Evolutionary conservation across 2,888 invertebrate species (phyloP).

Genomic region (Cataglyphis cursor): DNA sequence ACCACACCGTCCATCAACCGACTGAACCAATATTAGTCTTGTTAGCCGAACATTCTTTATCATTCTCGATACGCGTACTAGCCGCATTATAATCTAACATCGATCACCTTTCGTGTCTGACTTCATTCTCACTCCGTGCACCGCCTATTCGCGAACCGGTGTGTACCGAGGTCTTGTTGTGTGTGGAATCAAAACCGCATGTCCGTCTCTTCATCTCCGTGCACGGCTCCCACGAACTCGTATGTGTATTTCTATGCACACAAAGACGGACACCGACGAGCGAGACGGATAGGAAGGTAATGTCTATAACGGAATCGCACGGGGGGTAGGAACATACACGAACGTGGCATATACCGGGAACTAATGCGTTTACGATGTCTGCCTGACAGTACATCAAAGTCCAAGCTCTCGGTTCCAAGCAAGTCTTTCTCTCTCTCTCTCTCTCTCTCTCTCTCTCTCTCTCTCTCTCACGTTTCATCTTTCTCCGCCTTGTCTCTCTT

Average conservation of each 20-base stretch:
- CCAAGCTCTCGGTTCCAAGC: constrained; percentile 72
- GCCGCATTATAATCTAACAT: constrained; percentile 76
- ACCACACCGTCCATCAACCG: constrained; percentile 17
- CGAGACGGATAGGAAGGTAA: constrained; percentile 61
- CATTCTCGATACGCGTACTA: constrained; percentile 54
- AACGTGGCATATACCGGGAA: constrained; percentile 71
- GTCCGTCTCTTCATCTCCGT: constrained; percentile 52
- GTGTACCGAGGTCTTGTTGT: constrained; percentile 61
- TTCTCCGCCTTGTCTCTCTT: constrained; percentile 20
- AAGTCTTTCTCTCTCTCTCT: constrained; percentile 41
- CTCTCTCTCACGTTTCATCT: constrained; percentile 50
- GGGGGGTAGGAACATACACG: constrained; percentile 57
- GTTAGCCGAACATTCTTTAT: constrained; percentile 60
- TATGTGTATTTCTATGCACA: constrained; percentile 46
- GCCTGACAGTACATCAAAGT: constrained; percentile 85
- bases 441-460: constrained; percentile 28
- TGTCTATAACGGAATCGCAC: constrained; percentile 77
- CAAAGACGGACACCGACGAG: constrained; percentile 28
- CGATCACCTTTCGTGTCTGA: constrained; percentile 75
- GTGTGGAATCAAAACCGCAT: constrained; percentile 46
- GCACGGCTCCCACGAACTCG: constrained; percentile 59
- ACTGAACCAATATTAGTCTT: constrained; percentile 53
- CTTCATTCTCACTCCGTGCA: constrained; percentile 57
- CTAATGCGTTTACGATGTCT: constrained; percentile 85
- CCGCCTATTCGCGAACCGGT: constrained; percentile 48